A percentile compares a stretch with the other conserved stretches of the same genome.
Evolutionary conservation across 30 jellyfish, hydroid and myxozoan species (phyloP).

Genomic region (Rhopilema esculentum): DNA sequence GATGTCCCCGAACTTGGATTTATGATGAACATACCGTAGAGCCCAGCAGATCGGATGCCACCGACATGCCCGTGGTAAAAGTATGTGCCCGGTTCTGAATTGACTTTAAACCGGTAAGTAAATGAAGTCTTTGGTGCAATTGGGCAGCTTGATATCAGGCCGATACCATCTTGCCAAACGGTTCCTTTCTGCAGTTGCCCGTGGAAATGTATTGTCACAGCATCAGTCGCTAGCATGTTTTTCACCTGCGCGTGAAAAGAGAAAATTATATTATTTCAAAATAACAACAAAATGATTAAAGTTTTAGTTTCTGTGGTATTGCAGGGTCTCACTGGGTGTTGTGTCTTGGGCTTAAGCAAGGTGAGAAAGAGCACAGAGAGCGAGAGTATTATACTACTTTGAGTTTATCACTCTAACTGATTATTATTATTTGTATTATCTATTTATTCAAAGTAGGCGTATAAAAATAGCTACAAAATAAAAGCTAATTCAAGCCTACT

Average conservation of each 20-base stretch:
- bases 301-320: too few species aligned
- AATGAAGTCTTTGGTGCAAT: slow-evolving; percentile 58
- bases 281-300: neutral
- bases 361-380: too few species aligned
- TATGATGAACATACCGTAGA: slow-evolving; percentile 53
- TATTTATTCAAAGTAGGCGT: too few species aligned
- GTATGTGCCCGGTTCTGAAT: slow-evolving; percentile 55
- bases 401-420: too few species aligned
- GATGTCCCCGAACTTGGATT: slow-evolving; percentile 23
- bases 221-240: slow-evolving; percentile 47
- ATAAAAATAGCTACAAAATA: too few species aligned
- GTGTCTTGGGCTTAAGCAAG: too few species aligned
- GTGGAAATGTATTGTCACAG: slow-evolving; percentile 63
- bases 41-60: slow-evolving; percentile 67
- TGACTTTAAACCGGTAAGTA: slow-evolving; percentile 50
- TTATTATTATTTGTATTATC: too few species aligned
- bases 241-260: slow-evolving; percentile 25
- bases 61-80: slow-evolving; percentile 66
- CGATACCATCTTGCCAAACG: slow-evolving; percentile 69
- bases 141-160: slow-evolving; percentile 65
- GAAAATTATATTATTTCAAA: too few species aligned
- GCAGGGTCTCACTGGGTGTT: too few species aligned
- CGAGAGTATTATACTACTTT: too few species aligned
- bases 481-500: too few species aligned
- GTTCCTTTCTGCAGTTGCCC: slow-evolving; percentile 60